Evolutionary conservation across 2,797 vertebrate genomes (phyloP), one percentile per base, ranked within the genome.

Genomic region (Muscicapa striata): DNA sequence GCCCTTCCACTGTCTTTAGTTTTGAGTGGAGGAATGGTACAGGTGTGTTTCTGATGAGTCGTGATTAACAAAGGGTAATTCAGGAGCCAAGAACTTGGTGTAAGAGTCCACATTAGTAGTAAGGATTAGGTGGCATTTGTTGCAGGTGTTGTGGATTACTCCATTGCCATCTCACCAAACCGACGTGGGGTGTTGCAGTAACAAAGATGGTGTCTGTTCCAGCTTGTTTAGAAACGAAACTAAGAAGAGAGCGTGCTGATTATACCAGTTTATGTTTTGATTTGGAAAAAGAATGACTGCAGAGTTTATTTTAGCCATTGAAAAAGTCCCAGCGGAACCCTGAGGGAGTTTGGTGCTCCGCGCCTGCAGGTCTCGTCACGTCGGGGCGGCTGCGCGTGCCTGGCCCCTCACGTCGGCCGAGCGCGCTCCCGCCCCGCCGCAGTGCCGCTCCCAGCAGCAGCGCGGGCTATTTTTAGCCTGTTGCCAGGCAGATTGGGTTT

Each of bases 401-500:
- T 38, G 86, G 41, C 48, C 69, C 48, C 30, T 55, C 17, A 5
- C 22, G 24, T 6, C 14, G 52, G 61, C 40, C 5, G 16, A 16
- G 46, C 84, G 40, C 8, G 11, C 67, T 45, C 67, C 45, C 32
- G 43, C 68, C 70, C 29, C 69, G 64, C 69, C 54, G 61, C 40
- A 29, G 63, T 52, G 86, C 88, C 32, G 2, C 23, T 21, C 49
- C 55, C 64, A 3, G 7, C 55, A 13, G 41, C 68, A 16, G 16
- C 19, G 30, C 69, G 6, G 10, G 68, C 64, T 97, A 94, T 97
- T 97, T 98, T 97, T 95, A 97, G 95, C 57, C 83, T 78, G 97
- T 98, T 98, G 97, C 97, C 55, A 68, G 97, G 98, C 95, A 3
- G 97, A 97, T 52, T 93, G 93, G 96, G 70, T 38, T 57, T 76